Evolutionary conservation across 2,797 vertebrate genomes (phyloP).

Genomic region (Siniperca obscura): DNA sequence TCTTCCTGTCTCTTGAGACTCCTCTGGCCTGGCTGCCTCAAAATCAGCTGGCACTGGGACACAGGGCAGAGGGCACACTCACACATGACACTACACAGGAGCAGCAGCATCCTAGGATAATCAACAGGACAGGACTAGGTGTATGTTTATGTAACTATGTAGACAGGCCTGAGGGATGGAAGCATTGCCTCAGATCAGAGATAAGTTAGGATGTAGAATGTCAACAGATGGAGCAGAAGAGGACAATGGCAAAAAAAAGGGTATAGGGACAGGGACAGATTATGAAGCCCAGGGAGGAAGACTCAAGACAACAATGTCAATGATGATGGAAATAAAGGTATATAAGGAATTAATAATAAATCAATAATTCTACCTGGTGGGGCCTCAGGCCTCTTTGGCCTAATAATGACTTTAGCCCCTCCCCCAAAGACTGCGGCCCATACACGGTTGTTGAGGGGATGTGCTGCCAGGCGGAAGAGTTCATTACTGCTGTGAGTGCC

Average conservation of each 20-base stretch:
- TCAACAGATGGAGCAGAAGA: slow-evolving; percentile 30
- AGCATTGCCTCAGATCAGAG: slow-evolving; percentile 30
- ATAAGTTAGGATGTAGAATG: slow-evolving; percentile 37
- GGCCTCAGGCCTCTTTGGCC: slow-evolving; percentile 90
- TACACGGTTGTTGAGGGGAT: slow-evolving; percentile 95
- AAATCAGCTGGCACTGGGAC: slow-evolving; percentile 82
- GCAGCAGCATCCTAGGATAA: slow-evolving; percentile 59
- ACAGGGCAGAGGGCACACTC: slow-evolving; percentile 82
- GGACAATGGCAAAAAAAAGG: slow-evolving; percentile 20
- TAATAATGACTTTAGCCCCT: slow-evolving; percentile 94
- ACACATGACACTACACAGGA: slow-evolving; percentile 72
- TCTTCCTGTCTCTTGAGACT: slow-evolving; percentile 79
- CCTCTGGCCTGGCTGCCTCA: slow-evolving; percentile 80
- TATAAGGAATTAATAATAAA: neutral
- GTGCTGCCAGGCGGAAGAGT: slow-evolving; percentile 95
- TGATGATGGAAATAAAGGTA: neutral
- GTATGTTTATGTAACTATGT: slow-evolving; percentile 18
- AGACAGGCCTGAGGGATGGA: slow-evolving; percentile 38
- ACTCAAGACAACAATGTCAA: slow-evolving; percentile 6
- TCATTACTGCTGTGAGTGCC: slow-evolving; percentile 95
- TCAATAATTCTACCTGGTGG: slow-evolving; percentile 87
- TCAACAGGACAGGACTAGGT: slow-evolving; percentile 54
- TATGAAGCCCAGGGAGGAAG: slow-evolving; percentile 18
- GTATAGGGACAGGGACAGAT: slow-evolving; percentile 16
- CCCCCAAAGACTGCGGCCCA: slow-evolving; percentile 98